A percentile compares a stretch with the other conserved stretches of the same genome.
These are phyloP conservation scores for Scolopax rusticola DNA, from an alignment of 2,797 vertebrate species.

Conservation along the genomic window DNA sequence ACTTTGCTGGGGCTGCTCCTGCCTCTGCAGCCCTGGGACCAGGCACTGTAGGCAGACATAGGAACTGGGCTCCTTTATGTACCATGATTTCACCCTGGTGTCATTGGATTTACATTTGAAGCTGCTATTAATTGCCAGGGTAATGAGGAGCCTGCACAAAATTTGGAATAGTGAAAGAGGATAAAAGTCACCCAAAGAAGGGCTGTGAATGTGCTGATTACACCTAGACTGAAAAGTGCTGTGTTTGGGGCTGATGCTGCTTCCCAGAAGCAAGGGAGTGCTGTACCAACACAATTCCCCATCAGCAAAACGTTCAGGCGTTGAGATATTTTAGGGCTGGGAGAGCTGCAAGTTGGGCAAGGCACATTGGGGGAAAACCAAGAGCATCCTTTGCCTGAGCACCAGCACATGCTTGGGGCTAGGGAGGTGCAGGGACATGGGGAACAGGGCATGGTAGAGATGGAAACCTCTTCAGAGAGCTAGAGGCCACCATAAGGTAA, in stretches of 20 bases:
- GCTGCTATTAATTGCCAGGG: slow-evolving; percentile 31
- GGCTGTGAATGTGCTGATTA: slow-evolving; percentile 51
- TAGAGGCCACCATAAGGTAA: neutral
- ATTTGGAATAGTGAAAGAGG: slow-evolving; percentile 31
- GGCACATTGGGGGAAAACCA: neutral
- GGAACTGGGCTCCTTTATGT: slow-evolving; percentile 35
- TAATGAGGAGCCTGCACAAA: slow-evolving; percentile 25
- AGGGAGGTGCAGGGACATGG: neutral
- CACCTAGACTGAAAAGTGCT: neutral
- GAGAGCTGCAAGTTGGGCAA: neutral
- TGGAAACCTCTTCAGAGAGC: neutral
- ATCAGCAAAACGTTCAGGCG: neutral
- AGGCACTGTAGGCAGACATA: neutral
- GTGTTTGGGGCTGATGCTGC: neutral
- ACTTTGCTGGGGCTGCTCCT: neutral
- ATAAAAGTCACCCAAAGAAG: slow-evolving; percentile 44
- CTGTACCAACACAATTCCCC: slow-evolving; percentile 32
- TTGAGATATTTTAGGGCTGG: neutral
- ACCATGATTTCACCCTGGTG: slow-evolving; percentile 3
- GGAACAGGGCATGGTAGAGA: neutral
- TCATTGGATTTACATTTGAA: slow-evolving; percentile 75
- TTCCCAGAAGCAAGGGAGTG: neutral
- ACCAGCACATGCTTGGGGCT: accelerated
- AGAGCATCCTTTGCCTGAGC: neutral
- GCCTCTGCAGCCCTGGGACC: neutral